phyloP scores from a whole-genome alignment of 2,888 invertebrate species.

The Teleogryllus oceanicus region DNA sequence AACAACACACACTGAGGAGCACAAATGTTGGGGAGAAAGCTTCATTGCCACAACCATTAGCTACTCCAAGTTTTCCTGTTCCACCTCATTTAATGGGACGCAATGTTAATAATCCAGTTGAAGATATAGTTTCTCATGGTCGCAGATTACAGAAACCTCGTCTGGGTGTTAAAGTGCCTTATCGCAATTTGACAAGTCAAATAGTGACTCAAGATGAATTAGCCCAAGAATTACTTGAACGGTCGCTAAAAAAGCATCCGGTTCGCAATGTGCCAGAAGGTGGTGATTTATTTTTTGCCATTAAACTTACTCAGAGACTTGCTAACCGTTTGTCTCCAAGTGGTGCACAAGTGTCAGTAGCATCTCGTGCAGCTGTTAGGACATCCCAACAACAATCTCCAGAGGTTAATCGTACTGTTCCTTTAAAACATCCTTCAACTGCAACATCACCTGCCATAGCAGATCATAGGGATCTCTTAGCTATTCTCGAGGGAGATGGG shows the following conservation, averaged over 20 bases:
- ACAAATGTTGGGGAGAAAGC: slow-evolving; percentile 25
- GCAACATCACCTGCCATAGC: slow-evolving; percentile 38
- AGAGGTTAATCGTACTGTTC: slow-evolving; percentile 25
- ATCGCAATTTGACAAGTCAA: slow-evolving; percentile 52
- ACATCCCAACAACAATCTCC: slow-evolving; percentile 21
- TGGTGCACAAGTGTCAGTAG: slow-evolving; percentile 38
- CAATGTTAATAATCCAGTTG: slow-evolving; percentile 47
- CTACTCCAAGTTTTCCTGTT: slow-evolving; percentile 29
- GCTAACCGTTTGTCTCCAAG: slow-evolving; percentile 48
- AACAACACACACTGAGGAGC: slow-evolving; percentile 26
- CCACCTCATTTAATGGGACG: slow-evolving; percentile 48
- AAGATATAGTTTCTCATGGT: slow-evolving; percentile 44
- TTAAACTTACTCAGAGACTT: slow-evolving; percentile 53
- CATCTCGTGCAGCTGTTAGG: slow-evolving; percentile 34
- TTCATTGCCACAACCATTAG: slow-evolving; percentile 19
- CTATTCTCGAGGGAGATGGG: slow-evolving; percentile 56
- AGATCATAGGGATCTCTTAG: slow-evolving; percentile 55
- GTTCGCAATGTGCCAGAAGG: slow-evolving; percentile 45
- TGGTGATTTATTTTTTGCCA: slow-evolving; percentile 53
- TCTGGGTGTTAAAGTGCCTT: slow-evolving; percentile 49
- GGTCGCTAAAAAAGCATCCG: slow-evolving; percentile 49
- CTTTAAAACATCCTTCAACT: slow-evolving; percentile 29
- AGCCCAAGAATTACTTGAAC: slow-evolving; percentile 54
- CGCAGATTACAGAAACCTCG: slow-evolving; percentile 48
- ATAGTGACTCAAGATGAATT: slow-evolving; percentile 56